Evolutionary conservation across 2,888 invertebrate species (phyloP).

Genomic region (Parochlus steinenii): DNA sequence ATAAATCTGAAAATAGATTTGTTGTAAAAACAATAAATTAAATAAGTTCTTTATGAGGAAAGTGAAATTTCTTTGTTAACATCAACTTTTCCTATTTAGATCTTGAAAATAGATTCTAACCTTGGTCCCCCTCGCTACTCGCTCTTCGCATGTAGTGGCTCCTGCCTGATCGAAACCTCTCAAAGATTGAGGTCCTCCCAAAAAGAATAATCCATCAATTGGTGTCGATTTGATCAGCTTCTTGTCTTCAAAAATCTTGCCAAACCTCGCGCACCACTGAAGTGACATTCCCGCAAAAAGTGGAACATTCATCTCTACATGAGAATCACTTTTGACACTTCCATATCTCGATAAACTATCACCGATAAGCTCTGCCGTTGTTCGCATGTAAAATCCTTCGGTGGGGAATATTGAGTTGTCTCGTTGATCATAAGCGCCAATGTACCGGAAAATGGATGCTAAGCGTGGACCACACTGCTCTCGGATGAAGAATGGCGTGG

Average conservation of each 20-base stretch:
- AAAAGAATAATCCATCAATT: slow-evolving; percentile 25
- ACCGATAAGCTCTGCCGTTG: slow-evolving; percentile 66
- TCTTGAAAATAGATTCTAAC: slow-evolving; percentile 6
- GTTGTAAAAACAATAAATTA: slow-evolving; percentile 11
- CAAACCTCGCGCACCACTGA: slow-evolving; percentile 26
- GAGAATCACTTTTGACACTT: slow-evolving; percentile 55
- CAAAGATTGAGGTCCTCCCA: slow-evolving; percentile 74
- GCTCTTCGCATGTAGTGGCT: slow-evolving; percentile 32
- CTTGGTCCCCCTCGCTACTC: slow-evolving; percentile 1
- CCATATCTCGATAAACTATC: slow-evolving; percentile 7
- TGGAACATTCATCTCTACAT: slow-evolving; percentile 51
- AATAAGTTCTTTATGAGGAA: too few species aligned
- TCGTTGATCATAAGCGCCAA: slow-evolving; percentile 58
- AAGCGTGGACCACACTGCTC: slow-evolving; percentile 72
- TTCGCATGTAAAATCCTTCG: slow-evolving; percentile 50
- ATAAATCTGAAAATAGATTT: slow-evolving; percentile 38
- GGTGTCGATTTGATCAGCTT: slow-evolving; percentile 25
- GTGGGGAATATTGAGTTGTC: slow-evolving; percentile 69
- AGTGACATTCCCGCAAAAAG: slow-evolving; percentile 33
- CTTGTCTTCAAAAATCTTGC: slow-evolving; percentile 19
- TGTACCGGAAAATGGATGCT: slow-evolving; percentile 74
- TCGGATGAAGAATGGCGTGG: slow-evolving; percentile 66
- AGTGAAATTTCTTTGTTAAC: background rate
- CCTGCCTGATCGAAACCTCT: slow-evolving; percentile 79
- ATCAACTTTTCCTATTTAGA: slow-evolving; percentile 3